A percentile compares a stretch with the other conserved stretches of the same genome.
Conservation (phyloP, 2,888 invertebrate genomes). For the Drosophila crucigera region DNA sequence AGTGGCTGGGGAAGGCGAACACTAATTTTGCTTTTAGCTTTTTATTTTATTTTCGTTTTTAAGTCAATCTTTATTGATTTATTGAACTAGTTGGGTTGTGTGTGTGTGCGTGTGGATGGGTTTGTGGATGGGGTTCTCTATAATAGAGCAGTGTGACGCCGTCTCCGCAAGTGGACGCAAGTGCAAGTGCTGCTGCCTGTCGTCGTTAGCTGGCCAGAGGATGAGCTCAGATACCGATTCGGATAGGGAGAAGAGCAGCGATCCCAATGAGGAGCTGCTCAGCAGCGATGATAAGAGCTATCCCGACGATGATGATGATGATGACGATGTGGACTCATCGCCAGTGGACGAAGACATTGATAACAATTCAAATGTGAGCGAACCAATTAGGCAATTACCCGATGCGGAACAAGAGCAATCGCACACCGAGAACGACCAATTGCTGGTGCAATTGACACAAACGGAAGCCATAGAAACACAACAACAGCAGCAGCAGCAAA, state of each 20-base stretch:
- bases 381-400: slow-evolving; percentile 33
- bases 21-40: slow-evolving; percentile 46
- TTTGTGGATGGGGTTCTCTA: slow-evolving; percentile 15
- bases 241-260: slow-evolving; percentile 71
- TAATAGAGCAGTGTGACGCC: slow-evolving; percentile 37
- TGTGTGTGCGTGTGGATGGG: slow-evolving; percentile 8
- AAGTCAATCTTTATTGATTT: slow-evolving; percentile 76
- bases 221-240: slow-evolving; percentile 65
- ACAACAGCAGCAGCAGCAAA: slow-evolving; percentile 28
- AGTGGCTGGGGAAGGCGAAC: not conserved
- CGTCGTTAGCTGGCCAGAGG: not conserved
- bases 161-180: slow-evolving; percentile 27
- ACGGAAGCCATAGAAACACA: slow-evolving; percentile 60
- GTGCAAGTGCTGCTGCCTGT: slow-evolving; percentile 28
- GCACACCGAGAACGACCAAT: slow-evolving; percentile 14
- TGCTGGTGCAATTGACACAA: slow-evolving; percentile 39
- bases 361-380: slow-evolving; percentile 16
- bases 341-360: slow-evolving; percentile 12
- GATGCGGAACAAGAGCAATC: slow-evolving; percentile 28
- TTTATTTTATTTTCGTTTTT: slow-evolving; percentile 30
- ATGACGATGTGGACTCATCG: slow-evolving; percentile 42
- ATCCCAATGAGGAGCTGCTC: slow-evolving; percentile 69
- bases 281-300: slow-evolving; percentile 71
- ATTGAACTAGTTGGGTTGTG: slow-evolving; percentile 38
- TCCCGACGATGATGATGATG: slow-evolving; percentile 50